These are phyloP conservation scores for Nasonovia ribisnigri DNA, from an alignment of 2,888 invertebrate species.

Conservation along the genomic window DNA sequence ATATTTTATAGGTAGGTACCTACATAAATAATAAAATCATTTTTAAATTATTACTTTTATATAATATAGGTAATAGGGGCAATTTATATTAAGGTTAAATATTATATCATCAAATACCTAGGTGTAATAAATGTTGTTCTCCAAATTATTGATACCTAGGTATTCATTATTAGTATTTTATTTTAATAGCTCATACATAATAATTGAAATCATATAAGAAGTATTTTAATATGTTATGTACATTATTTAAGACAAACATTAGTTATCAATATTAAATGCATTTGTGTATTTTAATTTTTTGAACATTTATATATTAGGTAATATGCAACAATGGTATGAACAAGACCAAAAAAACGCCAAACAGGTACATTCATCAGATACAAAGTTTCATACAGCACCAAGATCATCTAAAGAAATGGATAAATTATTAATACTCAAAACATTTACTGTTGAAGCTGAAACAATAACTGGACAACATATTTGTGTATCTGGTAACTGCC, in stretches of 20 bases:
- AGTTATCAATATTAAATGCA: not conserved
- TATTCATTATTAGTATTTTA: not conserved
- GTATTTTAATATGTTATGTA: not conserved
- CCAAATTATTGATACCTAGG: not conserved
- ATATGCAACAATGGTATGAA: slow-evolving; percentile 45
- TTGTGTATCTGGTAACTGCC: slow-evolving; percentile 79
- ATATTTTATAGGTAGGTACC: not conserved
- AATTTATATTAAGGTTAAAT: not conserved
- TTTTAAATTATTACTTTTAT: not conserved
- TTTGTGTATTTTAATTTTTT: not conserved
- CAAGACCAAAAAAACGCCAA: not conserved
- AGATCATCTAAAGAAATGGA: not conserved
- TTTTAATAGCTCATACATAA: not conserved
- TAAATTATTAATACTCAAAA: slow-evolving; percentile 27
- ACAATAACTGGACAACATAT: slow-evolving; percentile 77
- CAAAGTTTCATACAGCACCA: not conserved
- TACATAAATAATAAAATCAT: not conserved
- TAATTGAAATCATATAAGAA: not conserved
- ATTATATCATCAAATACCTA: not conserved
- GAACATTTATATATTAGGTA: not conserved
- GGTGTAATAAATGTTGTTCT: not conserved
- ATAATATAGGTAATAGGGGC: not conserved
- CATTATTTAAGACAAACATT: not conserved
- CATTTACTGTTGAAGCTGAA: slow-evolving; percentile 74
- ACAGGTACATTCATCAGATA: not conserved